These are phyloP conservation scores for Saxicola maurus DNA, from an alignment of 2,797 vertebrate genomes.

Conservation along the genomic window DNA sequence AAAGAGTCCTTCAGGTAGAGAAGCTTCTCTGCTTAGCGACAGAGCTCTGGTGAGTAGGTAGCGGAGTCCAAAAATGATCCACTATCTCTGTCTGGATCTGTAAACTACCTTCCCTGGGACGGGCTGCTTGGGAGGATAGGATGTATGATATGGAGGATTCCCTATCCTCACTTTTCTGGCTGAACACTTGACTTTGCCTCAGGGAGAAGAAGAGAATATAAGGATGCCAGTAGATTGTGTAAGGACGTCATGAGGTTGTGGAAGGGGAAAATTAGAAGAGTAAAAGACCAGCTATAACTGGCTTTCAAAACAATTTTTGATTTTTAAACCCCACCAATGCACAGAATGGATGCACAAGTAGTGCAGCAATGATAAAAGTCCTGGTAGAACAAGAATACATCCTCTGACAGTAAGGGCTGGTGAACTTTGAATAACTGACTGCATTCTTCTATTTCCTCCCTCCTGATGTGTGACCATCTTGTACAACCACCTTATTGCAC, in stretches of 20 bases:
- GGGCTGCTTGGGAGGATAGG: background rate
- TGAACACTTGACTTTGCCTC: fast-evolving
- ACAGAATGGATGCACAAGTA: background rate
- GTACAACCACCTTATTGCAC: background rate
- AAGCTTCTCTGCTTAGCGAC: background rate
- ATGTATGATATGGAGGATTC: background rate
- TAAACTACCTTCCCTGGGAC: background rate
- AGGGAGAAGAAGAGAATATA: background rate
- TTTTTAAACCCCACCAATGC: background rate
- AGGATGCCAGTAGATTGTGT: too few species aligned
- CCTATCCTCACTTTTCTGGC: background rate
- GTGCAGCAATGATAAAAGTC: background rate
- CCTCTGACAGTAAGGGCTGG: background rate
- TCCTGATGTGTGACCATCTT: background rate
- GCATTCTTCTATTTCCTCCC: background rate
- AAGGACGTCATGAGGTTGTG: background rate
- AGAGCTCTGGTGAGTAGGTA: background rate
- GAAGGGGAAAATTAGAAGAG: background rate
- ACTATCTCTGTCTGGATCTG: background rate
- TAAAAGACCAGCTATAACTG: background rate
- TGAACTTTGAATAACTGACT: background rate
- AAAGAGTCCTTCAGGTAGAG: background rate
- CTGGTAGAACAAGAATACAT: background rate
- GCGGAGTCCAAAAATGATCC: background rate
- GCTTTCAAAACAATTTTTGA: background rate